Percentiles rank a stretch among this genome's conserved stretches.
Evolutionary conservation across 2,888 invertebrate species (phyloP).

Genomic region (Gastracanthus pulcherrimus): DNA sequence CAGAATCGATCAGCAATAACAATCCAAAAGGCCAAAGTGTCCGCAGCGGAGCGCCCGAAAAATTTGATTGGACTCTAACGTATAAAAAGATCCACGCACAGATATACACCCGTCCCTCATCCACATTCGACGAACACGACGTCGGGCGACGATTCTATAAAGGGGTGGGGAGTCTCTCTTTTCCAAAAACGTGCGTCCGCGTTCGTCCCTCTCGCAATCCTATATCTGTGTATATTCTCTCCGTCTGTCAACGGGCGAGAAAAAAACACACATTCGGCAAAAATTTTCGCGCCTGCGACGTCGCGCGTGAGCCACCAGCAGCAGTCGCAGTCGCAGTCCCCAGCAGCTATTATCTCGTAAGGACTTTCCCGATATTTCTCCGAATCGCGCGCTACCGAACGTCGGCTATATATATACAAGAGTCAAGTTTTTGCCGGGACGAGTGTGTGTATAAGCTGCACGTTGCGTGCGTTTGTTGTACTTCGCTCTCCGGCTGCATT

Average conservation of each 20-base stretch:
- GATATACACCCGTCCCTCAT: neutral
- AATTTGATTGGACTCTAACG: neutral
- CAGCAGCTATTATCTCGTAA: too few species aligned
- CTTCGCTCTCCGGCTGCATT: too few species aligned
- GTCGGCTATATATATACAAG: neutral
- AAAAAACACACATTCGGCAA: constrained; percentile 58
- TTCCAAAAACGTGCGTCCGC: constrained; percentile 69
- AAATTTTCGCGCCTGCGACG: constrained; percentile 54
- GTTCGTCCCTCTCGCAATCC: neutral
- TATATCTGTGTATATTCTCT: neutral
- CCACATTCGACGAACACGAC: neutral
- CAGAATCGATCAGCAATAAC: neutral
- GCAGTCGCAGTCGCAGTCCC: neutral
- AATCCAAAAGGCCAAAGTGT: neutral
- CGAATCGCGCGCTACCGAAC: neutral
- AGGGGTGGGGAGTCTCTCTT: constrained; percentile 66
- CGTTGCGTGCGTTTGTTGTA: too few species aligned
- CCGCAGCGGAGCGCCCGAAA: neutral
- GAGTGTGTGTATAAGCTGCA: neutral
- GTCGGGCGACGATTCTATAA: too few species aligned
- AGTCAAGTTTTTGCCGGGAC: constrained; percentile 24
- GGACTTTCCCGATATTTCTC: constrained; percentile 22
- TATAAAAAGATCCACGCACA: constrained; percentile 20
- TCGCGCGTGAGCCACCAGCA: too few species aligned
- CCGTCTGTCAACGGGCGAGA: constrained; percentile 64